Conservation (phyloP, 2,113 vertebrate genomes). For the Oceanodroma tethys region DNA sequence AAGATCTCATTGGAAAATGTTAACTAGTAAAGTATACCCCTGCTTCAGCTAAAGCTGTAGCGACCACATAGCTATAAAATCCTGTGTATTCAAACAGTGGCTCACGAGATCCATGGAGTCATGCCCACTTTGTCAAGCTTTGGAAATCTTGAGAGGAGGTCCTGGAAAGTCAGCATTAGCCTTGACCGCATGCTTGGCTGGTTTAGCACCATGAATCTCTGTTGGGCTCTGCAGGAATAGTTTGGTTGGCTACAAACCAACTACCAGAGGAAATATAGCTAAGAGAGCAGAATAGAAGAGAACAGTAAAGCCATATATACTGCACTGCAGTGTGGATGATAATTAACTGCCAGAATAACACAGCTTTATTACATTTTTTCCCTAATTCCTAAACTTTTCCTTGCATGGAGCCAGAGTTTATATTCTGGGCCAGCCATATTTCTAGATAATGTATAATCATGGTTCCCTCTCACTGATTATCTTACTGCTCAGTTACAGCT, state of each 20-base stretch:
- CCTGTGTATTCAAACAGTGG: not conserved
- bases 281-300: not conserved
- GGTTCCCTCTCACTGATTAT: not conserved
- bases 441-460: not conserved
- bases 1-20: not conserved
- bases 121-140: not conserved
- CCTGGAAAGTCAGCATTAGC: not conserved
- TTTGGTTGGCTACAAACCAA: not conserved
- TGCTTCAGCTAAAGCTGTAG: not conserved
- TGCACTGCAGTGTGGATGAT: not conserved
- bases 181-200: not conserved
- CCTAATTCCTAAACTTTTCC: not conserved
- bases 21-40: not conserved
- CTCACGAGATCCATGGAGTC: conserved; percentile 13
- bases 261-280: not conserved
- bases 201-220: not conserved
- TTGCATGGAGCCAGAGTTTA: not conserved
- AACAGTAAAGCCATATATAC: not conserved
- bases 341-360: not conserved
- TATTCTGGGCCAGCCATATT: not conserved
- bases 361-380: not conserved
- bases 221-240: not conserved
- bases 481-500: not conserved
- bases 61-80: not conserved
- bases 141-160: not conserved